A percentile compares a stretch with the other conserved stretches of the same genome.
Conservation (phyloP, 2,797 vertebrate genomes). For the Spondyliosoma cantharus region DNA sequence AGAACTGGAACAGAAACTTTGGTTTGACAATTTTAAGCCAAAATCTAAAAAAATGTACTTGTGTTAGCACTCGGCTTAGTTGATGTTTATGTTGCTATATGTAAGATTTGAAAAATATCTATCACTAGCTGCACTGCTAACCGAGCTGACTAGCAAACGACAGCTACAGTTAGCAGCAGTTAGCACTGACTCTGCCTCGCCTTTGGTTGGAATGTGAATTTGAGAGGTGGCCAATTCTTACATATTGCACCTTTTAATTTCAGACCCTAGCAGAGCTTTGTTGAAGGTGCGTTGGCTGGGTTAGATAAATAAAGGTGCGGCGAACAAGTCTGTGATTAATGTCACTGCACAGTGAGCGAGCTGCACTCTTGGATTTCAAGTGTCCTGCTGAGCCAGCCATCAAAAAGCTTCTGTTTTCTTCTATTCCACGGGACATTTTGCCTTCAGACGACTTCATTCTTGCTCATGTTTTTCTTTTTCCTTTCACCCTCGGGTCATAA, state of each 20-base stretch:
- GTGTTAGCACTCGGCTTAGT: too few relatives aligned
- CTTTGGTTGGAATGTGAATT: too few relatives aligned
- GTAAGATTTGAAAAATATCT: too few relatives aligned
- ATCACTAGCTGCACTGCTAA: too few relatives aligned
- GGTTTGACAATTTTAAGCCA: too few relatives aligned
- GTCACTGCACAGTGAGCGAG: neutral
- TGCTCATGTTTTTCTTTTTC: neutral
- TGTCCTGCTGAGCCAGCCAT: neutral
- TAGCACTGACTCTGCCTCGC: too few relatives aligned
- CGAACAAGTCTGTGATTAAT: conserved; percentile 6
- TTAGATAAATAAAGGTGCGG: conserved; percentile 1
- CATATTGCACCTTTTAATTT: neutral
- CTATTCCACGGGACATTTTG: neutral
- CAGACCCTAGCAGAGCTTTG: neutral
- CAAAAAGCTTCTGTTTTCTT: neutral
- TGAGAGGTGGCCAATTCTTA: too few relatives aligned
- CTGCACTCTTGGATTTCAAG: neutral
- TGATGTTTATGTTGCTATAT: too few relatives aligned
- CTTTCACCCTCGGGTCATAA: conserved; percentile 3
- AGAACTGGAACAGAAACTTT: neutral
- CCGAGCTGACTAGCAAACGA: too few relatives aligned
- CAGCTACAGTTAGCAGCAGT: too few relatives aligned
- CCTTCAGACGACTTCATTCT: neutral
- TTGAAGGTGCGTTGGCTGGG: neutral
- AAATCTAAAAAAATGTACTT: too few relatives aligned